A percentile compares a stretch with the other conserved stretches of the same genome.
phyloP scores from a whole-genome alignment of 2,113 vertebrate species.

The Origma solitaria region DNA sequence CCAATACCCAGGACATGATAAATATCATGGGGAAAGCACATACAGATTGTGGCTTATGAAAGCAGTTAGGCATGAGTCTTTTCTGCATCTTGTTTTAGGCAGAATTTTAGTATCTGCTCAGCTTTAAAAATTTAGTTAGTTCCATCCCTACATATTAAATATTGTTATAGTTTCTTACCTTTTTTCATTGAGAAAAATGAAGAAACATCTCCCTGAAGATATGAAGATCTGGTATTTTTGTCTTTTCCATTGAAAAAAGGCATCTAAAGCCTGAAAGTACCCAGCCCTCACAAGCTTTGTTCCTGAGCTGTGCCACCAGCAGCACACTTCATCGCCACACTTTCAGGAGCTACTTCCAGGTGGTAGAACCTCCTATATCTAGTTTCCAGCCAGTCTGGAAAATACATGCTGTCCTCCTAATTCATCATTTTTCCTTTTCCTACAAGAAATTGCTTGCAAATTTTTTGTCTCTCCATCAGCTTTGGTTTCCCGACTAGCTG shows the following conservation, averaged over 20 bases:
- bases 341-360: background rate
- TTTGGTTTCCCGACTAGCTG: background rate
- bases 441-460: background rate
- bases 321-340: background rate
- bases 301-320: background rate
- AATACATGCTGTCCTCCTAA: background rate
- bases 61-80: background rate
- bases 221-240: background rate
- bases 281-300: background rate
- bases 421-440: background rate
- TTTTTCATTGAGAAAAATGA: background rate
- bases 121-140: background rate
- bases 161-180: background rate
- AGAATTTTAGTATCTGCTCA: background rate
- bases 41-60: background rate
- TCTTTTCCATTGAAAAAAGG: background rate
- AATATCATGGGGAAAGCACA: background rate
- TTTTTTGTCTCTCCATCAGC: background rate
- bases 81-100: background rate
- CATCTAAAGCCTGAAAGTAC: background rate
- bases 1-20: background rate
- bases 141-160: background rate
- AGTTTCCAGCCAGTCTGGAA: background rate
- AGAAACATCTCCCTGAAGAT: background rate
- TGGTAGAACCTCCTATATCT: background rate